phyloP scores from a whole-genome alignment of 1,140 invertebrate species.

The Euglossa dilemma region DNA sequence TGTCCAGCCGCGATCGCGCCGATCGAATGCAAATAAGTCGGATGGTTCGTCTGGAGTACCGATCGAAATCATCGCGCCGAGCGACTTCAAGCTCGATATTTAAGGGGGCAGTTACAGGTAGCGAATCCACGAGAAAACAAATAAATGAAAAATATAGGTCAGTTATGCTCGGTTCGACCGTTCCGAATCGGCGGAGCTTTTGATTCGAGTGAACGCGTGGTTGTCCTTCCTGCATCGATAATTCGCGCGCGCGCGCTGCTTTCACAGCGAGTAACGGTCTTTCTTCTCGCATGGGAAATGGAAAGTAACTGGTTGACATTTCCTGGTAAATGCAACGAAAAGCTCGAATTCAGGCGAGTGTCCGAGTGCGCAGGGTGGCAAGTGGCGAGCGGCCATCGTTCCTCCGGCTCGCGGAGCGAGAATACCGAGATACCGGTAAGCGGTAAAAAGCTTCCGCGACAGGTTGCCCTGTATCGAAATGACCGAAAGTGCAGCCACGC shows the following conservation, averaged over 20 bases:
- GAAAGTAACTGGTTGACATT: conserved; percentile 11
- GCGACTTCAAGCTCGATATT: neutral
- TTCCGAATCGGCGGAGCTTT: neutral
- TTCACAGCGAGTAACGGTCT: conserved; percentile 9
- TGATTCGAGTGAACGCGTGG: neutral
- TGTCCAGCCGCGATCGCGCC: neutral
- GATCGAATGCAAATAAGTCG: conserved; percentile 15
- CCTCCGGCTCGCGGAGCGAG: too few relatives aligned
- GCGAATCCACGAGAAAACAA: neutral
- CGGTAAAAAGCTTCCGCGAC: neutral
- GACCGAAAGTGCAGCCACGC: conserved; percentile 28
- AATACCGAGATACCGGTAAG: neutral
- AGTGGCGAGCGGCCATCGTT: neutral
- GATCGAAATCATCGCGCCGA: too few relatives aligned
- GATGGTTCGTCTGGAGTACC: neutral
- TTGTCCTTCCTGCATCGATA: neutral
- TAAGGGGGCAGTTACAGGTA: too few relatives aligned
- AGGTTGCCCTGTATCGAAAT: conserved; percentile 2
- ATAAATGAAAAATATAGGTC: neutral
- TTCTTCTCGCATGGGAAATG: neutral
- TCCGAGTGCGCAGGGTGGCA: too few relatives aligned
- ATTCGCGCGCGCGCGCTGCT: neutral
- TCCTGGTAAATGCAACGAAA: conserved; percentile 3
- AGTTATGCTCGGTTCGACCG: too few relatives aligned
- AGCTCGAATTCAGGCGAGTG: fast-evolving